Base-by-base conservation (phyloP, 2,113 vertebrate genomes). In the Pachypanchax playfairii region DNA sequence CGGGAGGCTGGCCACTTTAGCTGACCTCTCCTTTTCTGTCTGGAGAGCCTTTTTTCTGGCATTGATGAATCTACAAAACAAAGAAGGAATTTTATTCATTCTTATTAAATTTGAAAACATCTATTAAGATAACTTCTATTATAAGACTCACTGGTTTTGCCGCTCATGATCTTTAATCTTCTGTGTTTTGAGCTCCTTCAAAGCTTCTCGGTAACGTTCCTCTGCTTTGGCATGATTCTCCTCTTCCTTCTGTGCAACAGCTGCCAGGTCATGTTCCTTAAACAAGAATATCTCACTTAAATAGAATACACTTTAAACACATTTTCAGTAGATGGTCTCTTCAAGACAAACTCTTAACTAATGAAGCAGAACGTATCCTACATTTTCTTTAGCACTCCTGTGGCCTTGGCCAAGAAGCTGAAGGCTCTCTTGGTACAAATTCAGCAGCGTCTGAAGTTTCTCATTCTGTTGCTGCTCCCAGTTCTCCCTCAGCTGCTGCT, bases 321-420 rank as follows among this genome's bases (percentile, higher is more conserved):
- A n/a, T n/a, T n/a, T n/a, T n/a, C n/a, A n/a, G n/a, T n/a, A n/a
- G n/a, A n/a, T n/a, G n/a, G n/a, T n/a, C n/a, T n/a, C n/a, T n/a
- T n/a, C n/a, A n/a, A n/a, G n/a, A n/a, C n/a, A n/a, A n/a, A n/a
- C n/a, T n/a, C n/a, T n/a, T n/a, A n/a, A n/a, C n/a, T n/a, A n/a
- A n/a, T n/a, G n/a, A n/a, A n/a, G n/a, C n/a, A n/a, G n/a, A n/a
- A n/a, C n/a, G n/a, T 72, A 93, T 6, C 93, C 92, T 76, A 98
- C 97, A 0, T 97, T 93, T 87, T 96, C 93, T 69, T 93, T 95
- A 35, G 96, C 96, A 41, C 85, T 90, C 42, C 91, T 89, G 72
- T 98, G 96, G 22, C 93, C 93, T 21, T 94, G 93, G 8, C 96
- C 97, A 9, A 98, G 71, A 0, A 85, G 87, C 54, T 79, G 87